phyloP scores from a whole-genome alignment of 2,113 vertebrate species.

The Laterallus jamaicensis region DNA sequence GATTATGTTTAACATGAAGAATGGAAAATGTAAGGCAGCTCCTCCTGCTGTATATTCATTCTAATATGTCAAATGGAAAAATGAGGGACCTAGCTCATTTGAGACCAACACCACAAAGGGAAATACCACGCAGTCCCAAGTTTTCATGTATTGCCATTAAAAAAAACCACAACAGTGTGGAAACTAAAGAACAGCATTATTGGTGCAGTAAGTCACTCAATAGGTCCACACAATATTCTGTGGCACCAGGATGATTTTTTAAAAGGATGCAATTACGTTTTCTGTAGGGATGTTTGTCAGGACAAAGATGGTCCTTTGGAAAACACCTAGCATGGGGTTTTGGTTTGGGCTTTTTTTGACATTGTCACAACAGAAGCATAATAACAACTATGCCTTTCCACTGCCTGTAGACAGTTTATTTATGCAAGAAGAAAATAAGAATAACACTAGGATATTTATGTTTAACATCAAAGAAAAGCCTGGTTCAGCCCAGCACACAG shows the following conservation, averaged over 20 bases:
- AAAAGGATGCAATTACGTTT: not conserved
- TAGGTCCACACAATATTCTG: not conserved
- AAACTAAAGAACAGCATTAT: not conserved
- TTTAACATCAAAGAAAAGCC: not conserved
- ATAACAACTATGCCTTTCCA: not conserved
- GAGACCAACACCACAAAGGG: not conserved
- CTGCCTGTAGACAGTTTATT: not conserved
- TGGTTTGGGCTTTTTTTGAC: not conserved
- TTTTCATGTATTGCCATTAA: not conserved
- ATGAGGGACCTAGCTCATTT: not conserved
- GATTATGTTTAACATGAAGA: constrained; percentile 19
- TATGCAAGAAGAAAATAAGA: constrained; percentile 15
- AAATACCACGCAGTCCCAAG: not conserved
- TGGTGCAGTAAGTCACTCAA: not conserved
- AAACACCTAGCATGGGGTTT: not conserved
- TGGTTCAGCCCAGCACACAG: not conserved
- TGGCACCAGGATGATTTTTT: not conserved
- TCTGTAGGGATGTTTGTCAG: not conserved
- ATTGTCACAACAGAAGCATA: not conserved
- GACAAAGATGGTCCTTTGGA: not conserved
- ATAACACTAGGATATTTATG: not conserved
- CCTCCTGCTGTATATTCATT: not conserved
- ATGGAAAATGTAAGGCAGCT: not conserved
- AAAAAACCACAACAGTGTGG: not conserved
- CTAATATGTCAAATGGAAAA: not conserved